phyloP scores from a whole-genome alignment of 2,888 invertebrate species.

The Ecliptopera silaceata region DNA sequence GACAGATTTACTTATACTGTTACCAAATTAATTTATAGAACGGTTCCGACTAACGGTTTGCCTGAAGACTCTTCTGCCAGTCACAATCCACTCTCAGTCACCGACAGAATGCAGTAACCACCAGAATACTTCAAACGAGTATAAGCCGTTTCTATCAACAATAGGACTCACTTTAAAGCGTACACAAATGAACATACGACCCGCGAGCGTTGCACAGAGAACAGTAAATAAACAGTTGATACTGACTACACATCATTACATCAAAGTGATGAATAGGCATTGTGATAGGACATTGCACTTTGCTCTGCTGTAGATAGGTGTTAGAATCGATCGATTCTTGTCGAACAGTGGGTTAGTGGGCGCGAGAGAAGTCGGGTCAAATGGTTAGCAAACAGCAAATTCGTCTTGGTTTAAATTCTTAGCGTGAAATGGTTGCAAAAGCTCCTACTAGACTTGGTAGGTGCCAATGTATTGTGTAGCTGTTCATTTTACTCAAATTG shows the following conservation, averaged over 20 bases:
- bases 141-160: constrained; percentile 31
- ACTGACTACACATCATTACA: constrained; percentile 78
- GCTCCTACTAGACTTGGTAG: constrained; percentile 39
- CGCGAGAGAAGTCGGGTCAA: constrained; percentile 72
- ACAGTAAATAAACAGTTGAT: constrained; percentile 80
- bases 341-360: constrained; percentile 77
- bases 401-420: constrained; percentile 67
- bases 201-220: constrained; percentile 44
- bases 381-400: constrained; percentile 76
- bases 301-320: constrained; percentile 52
- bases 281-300: constrained; percentile 65
- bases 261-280: constrained; percentile 68
- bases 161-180: constrained; percentile 46
- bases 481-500: constrained; percentile 57
- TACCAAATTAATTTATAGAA: constrained; percentile 76
- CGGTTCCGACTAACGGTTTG: constrained; percentile 71
- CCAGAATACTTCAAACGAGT: constrained; percentile 36
- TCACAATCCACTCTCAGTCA: constrained; percentile 53
- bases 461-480: constrained; percentile 43
- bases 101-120: constrained; percentile 38
- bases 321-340: constrained; percentile 61
- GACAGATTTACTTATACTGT: constrained; percentile 38
- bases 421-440: constrained; percentile 69
- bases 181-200: constrained; percentile 47
- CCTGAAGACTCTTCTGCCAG: constrained; percentile 75